Percentiles rank a stretch among this genome's conserved stretches.
Conservation (phyloP, 2,113 vertebrate species). For the Rousettus leschenaultii region DNA sequence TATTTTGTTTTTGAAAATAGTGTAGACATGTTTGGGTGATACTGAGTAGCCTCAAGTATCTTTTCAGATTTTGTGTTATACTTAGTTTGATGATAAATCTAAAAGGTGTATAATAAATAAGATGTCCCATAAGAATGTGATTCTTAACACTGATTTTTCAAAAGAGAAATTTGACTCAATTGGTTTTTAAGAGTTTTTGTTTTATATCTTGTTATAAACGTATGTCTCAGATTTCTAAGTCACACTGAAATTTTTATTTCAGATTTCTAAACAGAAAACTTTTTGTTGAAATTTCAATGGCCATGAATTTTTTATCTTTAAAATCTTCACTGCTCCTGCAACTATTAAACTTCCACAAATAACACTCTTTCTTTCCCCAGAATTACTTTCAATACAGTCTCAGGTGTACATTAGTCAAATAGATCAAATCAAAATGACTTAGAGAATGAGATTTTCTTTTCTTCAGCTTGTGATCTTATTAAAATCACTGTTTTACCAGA, state of each 20-base stretch:
- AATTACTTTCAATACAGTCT: conserved; percentile 20
- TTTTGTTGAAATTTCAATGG: conserved; percentile 27
- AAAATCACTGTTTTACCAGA: conserved; percentile 41
- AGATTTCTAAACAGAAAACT: conserved; percentile 39
- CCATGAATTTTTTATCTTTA: conserved; percentile 1
- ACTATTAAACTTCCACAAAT: conserved; percentile 1
- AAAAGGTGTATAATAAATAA: background rate
- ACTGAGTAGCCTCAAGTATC: background rate
- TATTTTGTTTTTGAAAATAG: conserved; percentile 44
- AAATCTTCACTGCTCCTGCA: background rate
- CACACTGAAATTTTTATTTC: conserved; percentile 31
- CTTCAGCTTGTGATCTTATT: conserved; percentile 24
- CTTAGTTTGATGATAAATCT: conserved; percentile 13
- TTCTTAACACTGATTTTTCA: background rate
- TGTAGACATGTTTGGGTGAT: background rate
- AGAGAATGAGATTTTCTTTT: conserved; percentile 35
- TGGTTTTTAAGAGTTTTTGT: conserved; percentile 29
- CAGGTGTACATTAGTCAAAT: conserved; percentile 9
- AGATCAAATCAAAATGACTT: conserved; percentile 12
- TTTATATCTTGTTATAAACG: conserved; percentile 27
- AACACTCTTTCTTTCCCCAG: conserved; percentile 1
- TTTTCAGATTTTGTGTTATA: conserved; percentile 17
- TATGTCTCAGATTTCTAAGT: background rate
- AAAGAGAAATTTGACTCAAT: background rate
- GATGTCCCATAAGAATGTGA: background rate